Evolutionary conservation across 2,113 vertebrate genomes (phyloP).

Genomic region (Gymnocephalus cernua): DNA sequence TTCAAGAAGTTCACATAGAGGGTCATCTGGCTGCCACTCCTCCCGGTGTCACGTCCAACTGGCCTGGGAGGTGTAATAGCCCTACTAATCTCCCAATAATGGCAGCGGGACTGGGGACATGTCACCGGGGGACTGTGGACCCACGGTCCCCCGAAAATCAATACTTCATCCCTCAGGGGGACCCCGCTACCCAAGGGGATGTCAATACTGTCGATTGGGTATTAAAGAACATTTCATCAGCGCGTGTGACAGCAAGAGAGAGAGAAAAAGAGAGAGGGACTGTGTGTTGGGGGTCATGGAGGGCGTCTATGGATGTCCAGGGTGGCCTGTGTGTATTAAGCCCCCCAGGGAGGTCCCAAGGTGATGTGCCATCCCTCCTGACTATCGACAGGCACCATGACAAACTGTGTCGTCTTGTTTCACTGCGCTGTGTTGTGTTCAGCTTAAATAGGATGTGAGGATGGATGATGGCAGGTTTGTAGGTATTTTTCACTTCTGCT

Average conservation of each 20-base stretch:
- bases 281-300: slow-evolving; percentile 55
- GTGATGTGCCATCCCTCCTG: slow-evolving; percentile 74
- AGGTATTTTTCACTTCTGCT: slow-evolving; percentile 1
- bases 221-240: slow-evolving; percentile 87
- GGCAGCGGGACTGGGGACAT: slow-evolving; percentile 74
- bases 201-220: slow-evolving; percentile 86
- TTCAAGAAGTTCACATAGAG: slow-evolving; percentile 31
- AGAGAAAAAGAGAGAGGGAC: slow-evolving; percentile 46
- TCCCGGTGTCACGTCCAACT: slow-evolving; percentile 69
- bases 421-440: slow-evolving; percentile 41
- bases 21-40: slow-evolving; percentile 43
- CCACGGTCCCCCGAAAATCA: slow-evolving; percentile 77
- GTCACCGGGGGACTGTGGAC: slow-evolving; percentile 74
- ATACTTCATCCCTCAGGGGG: slow-evolving; percentile 71
- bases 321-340: slow-evolving; percentile 76
- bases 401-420: slow-evolving; percentile 66
- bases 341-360: slow-evolving; percentile 67
- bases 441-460: slow-evolving; percentile 21
- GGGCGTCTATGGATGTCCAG: slow-evolving; percentile 46
- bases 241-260: slow-evolving; percentile 67
- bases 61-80: slow-evolving; percentile 80
- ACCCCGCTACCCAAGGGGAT: slow-evolving; percentile 73
- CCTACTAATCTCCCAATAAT: slow-evolving; percentile 84
- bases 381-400: slow-evolving; percentile 77
- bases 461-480: slow-evolving; percentile 10